Conservation (phyloP, 1,140 invertebrate genomes). For the Cydia strobilella region DNA sequence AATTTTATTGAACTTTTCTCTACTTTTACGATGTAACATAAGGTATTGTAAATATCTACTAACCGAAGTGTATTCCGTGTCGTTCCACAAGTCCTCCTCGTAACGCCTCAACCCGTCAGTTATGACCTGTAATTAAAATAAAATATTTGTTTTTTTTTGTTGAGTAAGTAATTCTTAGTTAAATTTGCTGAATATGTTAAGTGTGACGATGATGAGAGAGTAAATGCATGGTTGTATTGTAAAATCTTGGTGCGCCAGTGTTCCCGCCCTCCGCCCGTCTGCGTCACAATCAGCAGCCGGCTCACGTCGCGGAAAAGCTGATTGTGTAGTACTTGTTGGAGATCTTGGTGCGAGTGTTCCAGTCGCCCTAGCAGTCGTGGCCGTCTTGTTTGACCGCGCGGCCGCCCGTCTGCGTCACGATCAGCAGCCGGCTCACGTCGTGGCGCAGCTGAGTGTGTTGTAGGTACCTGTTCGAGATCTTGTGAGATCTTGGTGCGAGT, state of each 20-base stretch:
- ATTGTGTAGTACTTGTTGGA: no score
- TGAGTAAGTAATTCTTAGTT: no score
- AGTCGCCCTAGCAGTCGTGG: slow-evolving; percentile 93
- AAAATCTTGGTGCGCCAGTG: no score
- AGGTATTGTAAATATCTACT: slow-evolving; percentile 35
- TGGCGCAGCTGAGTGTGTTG: no score
- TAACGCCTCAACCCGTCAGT: slow-evolving; percentile 97
- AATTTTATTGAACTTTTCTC: no score
- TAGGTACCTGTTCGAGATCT: slow-evolving; percentile 84
- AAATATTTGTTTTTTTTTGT: neutral
- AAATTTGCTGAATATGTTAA: no score
- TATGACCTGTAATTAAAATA: slow-evolving; percentile 83
- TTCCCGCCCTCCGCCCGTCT: slow-evolving; percentile 79
- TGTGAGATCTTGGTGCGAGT: slow-evolving; percentile 95
- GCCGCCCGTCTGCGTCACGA: slow-evolving; percentile 91
- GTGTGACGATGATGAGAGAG: no score
- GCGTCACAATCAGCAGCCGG: slow-evolving; percentile 97
- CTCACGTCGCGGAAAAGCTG: slow-evolving; percentile 95
- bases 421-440: slow-evolving; percentile 96
- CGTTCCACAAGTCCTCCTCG: slow-evolving; percentile 93
- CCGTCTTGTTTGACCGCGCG: slow-evolving; percentile 89
- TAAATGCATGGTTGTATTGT: no score
- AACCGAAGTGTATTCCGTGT: slow-evolving; percentile 69
- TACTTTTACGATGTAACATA: neutral
- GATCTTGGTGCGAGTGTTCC: slow-evolving; percentile 92